Conservation (phyloP, 2,113 vertebrate genomes). For the Mastomys natalensis region DNA sequence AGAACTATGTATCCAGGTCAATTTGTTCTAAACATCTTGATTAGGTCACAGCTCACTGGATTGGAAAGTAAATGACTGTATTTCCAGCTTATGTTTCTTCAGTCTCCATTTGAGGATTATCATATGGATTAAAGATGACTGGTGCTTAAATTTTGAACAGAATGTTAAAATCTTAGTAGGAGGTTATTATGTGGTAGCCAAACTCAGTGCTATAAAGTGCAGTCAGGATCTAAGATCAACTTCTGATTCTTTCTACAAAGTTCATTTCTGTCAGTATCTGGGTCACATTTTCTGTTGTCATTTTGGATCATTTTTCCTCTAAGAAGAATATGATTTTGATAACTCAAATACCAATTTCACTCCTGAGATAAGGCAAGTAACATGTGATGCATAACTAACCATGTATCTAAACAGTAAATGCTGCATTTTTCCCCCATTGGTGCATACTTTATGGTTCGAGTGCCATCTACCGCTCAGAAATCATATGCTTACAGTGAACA, state of each 20-base stretch:
- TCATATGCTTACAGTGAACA: neutral
- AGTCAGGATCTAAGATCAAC: neutral
- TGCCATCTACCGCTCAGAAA: slow-evolving; percentile 48
- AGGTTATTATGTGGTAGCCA: neutral
- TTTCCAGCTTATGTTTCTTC: neutral
- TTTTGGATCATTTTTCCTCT: neutral
- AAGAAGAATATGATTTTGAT: neutral
- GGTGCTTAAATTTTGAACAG: neutral
- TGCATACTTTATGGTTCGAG: neutral
- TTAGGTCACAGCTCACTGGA: too few species aligned
- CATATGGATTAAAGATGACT: neutral
- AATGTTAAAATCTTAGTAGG: neutral
- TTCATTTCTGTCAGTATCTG: neutral
- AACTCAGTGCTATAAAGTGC: neutral
- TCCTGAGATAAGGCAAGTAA: neutral
- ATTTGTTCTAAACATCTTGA: neutral
- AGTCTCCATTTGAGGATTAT: neutral
- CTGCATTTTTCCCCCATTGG: neutral
- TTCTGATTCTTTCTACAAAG: neutral
- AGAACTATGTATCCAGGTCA: neutral
- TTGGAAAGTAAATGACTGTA: neutral
- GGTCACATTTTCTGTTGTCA: neutral
- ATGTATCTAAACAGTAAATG: neutral
- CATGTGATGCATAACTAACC: neutral
- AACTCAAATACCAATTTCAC: neutral